Base-by-base conservation (phyloP, 2,113 vertebrate species). In the Zosterops lateralis region DNA sequence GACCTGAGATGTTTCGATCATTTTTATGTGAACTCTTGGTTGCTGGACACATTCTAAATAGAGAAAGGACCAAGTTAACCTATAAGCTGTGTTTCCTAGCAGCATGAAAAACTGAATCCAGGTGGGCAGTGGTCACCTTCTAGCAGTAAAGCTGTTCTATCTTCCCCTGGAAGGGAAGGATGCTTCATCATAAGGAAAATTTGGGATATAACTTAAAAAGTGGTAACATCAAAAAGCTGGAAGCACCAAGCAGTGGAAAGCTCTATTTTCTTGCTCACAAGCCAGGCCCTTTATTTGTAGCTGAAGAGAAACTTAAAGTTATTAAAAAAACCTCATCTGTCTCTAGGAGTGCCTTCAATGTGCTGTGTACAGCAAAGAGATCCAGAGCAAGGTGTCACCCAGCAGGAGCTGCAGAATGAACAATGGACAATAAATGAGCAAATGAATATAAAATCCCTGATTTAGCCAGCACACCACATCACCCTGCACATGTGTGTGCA, bases 401-500 rank as follows among this genome's bases (percentile, higher is more conserved):
- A 78, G 11, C 22, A 90, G 80, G 40, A 89, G 26, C 10, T 75
- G 61, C 61, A 87, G 40, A 84, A 20, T 38, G 44, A 60, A 2
- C 25, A 84, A 20, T 38, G 44, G 48, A 2, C 18, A 36, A 7
- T 17, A 68, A 68, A 48, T 40, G 29, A 48, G 13, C 24, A 65
- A 73, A 19, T 58, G 2, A 22, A 32, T 34, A 15, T 15, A n/a
- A 87, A 92, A 66, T 65, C 67, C n/a, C n/a, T 19, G 31, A 15
- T 17, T 20, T 34, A 6, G 16, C 21, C 61, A 47, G 21, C 36
- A 25, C 1, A 1, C 1, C 0, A 1, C 17, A 11, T 60, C 53
- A 75, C n/a, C 28, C 70, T 65, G 51, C 12, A 44, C 0, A 0
- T 70, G 36, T 50, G 29, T 19, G 53, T 21, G 54, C 4, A 1